A percentile compares a stretch with the other conserved stretches of the same genome.
These are phyloP conservation scores for Hestina assimilis DNA, from an alignment of 1,140 invertebrate species.

Conservation along the genomic window DNA sequence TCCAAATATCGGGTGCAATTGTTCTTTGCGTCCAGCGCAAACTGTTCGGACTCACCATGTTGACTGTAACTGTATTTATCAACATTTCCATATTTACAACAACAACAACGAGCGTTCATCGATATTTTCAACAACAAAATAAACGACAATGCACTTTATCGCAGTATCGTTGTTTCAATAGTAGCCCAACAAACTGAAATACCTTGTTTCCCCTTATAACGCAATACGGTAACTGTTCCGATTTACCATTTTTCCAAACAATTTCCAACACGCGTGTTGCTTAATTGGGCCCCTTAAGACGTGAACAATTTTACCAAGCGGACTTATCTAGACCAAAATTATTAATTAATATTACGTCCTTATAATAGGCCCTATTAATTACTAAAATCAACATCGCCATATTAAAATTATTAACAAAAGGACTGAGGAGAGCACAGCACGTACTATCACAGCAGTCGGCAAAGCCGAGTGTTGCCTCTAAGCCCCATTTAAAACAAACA, in stretches of 20 bases:
- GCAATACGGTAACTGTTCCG: not conserved
- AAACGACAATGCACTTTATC: not conserved
- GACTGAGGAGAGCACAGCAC: conserved; percentile 64
- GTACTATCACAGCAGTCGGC: conserved; percentile 71
- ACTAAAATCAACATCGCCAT: conserved; percentile 34
- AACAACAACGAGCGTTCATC: conserved; percentile 26
- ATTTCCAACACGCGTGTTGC: conserved; percentile 16
- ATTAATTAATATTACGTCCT: conserved; percentile 34
- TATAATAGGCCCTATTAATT: conserved; percentile 47
- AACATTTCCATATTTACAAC: conserved; percentile 38
- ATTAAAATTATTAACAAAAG: conserved; percentile 33
- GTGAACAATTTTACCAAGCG: conserved; percentile 29
- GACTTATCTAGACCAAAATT: conserved; percentile 38
- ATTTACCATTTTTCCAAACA: conserved; percentile 4
- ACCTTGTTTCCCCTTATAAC: conserved; percentile 1
- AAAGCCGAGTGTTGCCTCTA: conserved; percentile 41
- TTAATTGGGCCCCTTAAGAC: conserved; percentile 12
- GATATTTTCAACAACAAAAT: conserved; percentile 9
- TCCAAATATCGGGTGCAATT: not conserved
- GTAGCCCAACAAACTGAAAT: not conserved
- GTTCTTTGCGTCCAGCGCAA: conserved; percentile 30
- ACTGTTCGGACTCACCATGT: not conserved
- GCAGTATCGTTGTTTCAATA: not conserved
- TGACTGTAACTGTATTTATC: conserved; percentile 7
- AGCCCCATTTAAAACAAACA: conserved; percentile 29